These are phyloP conservation scores for Limnothrissa miodon DNA, from an alignment of 2,113 vertebrate genomes.

Conservation along the genomic window DNA sequence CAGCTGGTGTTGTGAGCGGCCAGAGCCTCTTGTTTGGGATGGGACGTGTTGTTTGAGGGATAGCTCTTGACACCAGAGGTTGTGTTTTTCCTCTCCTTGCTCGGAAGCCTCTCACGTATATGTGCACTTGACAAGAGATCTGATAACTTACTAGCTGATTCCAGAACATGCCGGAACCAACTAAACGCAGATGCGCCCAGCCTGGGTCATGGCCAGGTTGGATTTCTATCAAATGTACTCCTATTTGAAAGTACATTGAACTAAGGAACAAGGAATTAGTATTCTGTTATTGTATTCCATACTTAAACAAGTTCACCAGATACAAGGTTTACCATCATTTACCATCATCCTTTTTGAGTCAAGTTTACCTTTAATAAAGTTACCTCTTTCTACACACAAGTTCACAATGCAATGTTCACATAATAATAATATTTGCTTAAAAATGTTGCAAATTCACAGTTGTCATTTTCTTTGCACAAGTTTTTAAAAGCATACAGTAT, in stretches of 20 bases:
- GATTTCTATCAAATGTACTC: not conserved
- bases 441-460: no score
- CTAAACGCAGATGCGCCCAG: not conserved
- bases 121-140: not conserved
- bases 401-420: no score
- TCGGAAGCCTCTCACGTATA: constrained; percentile 13
- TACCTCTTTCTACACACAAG: not conserved
- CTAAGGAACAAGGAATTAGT: no score
- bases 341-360: no score
- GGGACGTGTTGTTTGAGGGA: constrained; percentile 34
- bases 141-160: not conserved
- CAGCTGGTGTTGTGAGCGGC: constrained; percentile 61
- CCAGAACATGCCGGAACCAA: constrained; percentile 15
- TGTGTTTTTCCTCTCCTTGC: constrained; percentile 27
- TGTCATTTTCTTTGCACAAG: not conserved
- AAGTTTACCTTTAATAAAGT: not conserved
- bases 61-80: constrained; percentile 42
- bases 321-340: no score
- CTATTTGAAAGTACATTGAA: no score
- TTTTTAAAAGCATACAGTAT: not conserved
- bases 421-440: not conserved
- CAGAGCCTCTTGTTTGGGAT: constrained; percentile 29
- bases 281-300: no score
- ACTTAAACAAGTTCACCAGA: no score
- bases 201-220: not conserved